Percentiles rank a stretch among this genome's conserved stretches.
Conservation (phyloP, 2,888 invertebrate species). For the Caenorhabditis macrosperma region DNA sequence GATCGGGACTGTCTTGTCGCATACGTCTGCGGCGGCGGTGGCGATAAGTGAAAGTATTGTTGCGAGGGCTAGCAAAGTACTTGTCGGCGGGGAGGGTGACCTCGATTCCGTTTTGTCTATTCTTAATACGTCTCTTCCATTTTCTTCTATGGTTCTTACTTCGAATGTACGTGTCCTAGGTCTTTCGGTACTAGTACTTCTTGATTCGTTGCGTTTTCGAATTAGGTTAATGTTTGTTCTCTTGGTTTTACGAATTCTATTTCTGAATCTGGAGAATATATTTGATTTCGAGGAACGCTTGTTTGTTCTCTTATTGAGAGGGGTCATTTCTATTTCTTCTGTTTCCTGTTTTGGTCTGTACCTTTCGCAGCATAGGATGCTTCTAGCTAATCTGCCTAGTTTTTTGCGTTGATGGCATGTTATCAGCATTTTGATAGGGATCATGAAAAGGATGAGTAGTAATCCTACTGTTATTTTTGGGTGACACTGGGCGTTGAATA, state of each 20-base stretch:
- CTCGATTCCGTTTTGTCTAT: neutral
- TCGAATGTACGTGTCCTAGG: too few species aligned
- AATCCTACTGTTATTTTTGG: neutral
- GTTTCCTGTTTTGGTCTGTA: neutral
- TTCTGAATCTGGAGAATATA: too few species aligned
- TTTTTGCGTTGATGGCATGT: neutral
- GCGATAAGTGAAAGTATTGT: neutral
- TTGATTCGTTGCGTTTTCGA: too few species aligned
- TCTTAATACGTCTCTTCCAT: neutral
- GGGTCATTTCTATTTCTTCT: neutral
- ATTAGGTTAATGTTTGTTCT: too few species aligned
- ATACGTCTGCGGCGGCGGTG: neutral
- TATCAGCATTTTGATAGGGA: neutral
- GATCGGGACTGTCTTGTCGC: neutral
- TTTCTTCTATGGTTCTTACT: neutral
- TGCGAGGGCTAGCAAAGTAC: neutral
- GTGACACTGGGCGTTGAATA: slow-evolving; percentile 10
- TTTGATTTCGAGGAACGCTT: too few species aligned
- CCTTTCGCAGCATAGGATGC: too few species aligned
- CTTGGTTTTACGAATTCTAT: too few species aligned
- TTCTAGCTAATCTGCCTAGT: neutral
- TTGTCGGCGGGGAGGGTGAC: neutral
- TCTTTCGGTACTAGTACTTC: too few species aligned
- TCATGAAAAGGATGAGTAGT: neutral
- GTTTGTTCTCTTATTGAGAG: neutral